A percentile compares a stretch with the other conserved stretches of the same genome.
These are phyloP conservation scores for Bombus fervidus DNA, from an alignment of 1,140 invertebrate genomes.

Conservation along the genomic window DNA sequence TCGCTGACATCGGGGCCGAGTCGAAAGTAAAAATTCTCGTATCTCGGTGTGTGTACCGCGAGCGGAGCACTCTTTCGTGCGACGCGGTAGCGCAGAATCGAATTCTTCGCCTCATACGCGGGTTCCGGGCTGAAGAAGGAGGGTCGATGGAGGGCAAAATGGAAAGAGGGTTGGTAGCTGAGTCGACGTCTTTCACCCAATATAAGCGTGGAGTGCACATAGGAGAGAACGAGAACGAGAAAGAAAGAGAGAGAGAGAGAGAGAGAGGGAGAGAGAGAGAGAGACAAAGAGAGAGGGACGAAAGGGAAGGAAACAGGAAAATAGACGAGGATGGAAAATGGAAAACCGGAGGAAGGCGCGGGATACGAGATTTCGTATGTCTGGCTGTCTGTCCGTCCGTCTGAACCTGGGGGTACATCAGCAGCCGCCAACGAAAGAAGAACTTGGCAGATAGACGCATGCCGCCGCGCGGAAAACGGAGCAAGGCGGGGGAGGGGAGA, in stretches of 20 bases:
- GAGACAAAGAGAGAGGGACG: constrained; percentile 21
- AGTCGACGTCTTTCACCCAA: constrained; percentile 78
- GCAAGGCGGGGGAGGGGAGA: not conserved
- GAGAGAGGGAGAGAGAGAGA: not conserved
- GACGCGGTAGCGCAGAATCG: constrained; percentile 68
- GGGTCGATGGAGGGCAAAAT: constrained; percentile 63
- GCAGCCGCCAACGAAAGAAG: constrained; percentile 68
- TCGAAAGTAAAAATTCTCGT: constrained; percentile 62
- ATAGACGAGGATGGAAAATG: constrained; percentile 17
- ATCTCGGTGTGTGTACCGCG: constrained; percentile 45
- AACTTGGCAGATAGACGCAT: constrained; percentile 64
- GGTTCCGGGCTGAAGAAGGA: constrained; percentile 35
- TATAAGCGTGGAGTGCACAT: constrained; percentile 59
- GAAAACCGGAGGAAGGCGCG: constrained; percentile 42
- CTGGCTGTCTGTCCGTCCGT: constrained; percentile 62
- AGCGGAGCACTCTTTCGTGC: constrained; percentile 53
- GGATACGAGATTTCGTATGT: constrained; percentile 66
- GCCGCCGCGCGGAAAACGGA: constrained; percentile 35
- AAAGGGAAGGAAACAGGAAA: constrained; percentile 29
- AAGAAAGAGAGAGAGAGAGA: no score
- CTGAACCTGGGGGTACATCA: constrained; percentile 75
- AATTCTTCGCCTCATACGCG: constrained; percentile 69
- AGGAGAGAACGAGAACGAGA: constrained; percentile 40
- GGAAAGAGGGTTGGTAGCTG: constrained; percentile 74
- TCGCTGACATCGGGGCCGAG: constrained; percentile 43